These are phyloP conservation scores for Cyrtodaria siliqua DNA, from an alignment of 2,888 invertebrate species.

Conservation along the genomic window DNA sequence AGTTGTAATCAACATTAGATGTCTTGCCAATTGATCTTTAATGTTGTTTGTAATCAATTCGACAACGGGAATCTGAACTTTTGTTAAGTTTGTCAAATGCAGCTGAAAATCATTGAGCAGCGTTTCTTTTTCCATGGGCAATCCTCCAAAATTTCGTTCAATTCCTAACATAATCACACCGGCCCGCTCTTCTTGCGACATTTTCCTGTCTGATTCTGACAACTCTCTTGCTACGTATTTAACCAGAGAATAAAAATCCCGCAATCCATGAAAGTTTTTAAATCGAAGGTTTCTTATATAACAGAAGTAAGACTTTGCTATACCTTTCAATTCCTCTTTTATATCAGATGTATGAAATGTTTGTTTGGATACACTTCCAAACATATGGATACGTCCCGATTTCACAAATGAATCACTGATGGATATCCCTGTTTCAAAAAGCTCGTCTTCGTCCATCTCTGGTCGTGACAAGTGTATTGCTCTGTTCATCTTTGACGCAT, in stretches of 20 bases:
- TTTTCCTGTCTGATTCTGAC: background rate
- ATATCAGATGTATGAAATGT: background rate
- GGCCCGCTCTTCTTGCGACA: slow-evolving; percentile 15
- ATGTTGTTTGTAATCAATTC: slow-evolving; percentile 68
- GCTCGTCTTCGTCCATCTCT: slow-evolving; percentile 71
- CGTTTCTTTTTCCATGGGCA: slow-evolving; percentile 44
- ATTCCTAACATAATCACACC: slow-evolving; percentile 62
- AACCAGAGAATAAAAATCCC: slow-evolving; percentile 66
- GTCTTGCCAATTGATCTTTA: slow-evolving; percentile 59
- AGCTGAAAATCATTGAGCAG: slow-evolving; percentile 48
- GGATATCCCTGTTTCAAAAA: slow-evolving; percentile 68
- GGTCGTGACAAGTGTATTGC: slow-evolving; percentile 76
- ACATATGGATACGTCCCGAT: background rate
- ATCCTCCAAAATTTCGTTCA: slow-evolving; percentile 72
- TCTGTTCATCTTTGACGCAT: slow-evolving; percentile 81
- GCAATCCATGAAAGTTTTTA: slow-evolving; percentile 66
- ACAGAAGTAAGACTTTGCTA: slow-evolving; percentile 39
- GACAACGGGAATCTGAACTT: slow-evolving; percentile 23
- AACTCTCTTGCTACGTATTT: slow-evolving; percentile 36
- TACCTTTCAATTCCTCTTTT: slow-evolving; percentile 23
- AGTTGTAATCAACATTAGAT: slow-evolving; percentile 68
- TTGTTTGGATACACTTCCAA: no score
- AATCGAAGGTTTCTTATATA: slow-evolving; percentile 43
- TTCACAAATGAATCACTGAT: slow-evolving; percentile 60
- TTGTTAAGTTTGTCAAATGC: background rate